Percentiles rank a stretch among this genome's conserved stretches.
Conservation (phyloP, 2,797 vertebrate species). For the Melanotaenia trifasciata region DNA sequence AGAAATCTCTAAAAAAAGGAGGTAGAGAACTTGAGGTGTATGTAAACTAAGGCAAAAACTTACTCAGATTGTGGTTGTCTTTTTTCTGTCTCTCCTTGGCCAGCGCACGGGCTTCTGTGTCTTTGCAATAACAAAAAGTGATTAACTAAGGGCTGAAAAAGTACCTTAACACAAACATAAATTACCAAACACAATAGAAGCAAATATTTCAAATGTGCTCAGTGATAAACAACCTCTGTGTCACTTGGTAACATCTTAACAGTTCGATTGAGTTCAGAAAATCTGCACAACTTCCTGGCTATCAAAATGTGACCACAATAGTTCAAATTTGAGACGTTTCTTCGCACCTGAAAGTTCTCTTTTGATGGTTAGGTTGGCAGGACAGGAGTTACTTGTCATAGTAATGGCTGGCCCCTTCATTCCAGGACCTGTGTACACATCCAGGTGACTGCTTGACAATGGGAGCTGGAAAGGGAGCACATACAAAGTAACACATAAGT, state of each 20-base stretch:
- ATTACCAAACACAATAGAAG: not conserved
- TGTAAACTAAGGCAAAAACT: constrained; percentile 66
- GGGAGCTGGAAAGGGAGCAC: constrained; percentile 86
- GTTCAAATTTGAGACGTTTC: not conserved
- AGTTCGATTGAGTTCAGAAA: not conserved
- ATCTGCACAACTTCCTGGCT: not conserved
- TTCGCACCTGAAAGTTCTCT: constrained; percentile 90
- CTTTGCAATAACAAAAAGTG: constrained; percentile 82
- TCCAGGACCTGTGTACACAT: constrained; percentile 92
- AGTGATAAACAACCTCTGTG: not conserved
- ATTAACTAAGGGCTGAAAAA: constrained; percentile 59
- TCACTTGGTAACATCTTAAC: not conserved
- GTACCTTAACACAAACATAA: not conserved
- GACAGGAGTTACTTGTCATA: constrained; percentile 98
- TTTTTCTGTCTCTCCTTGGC: constrained; percentile 99
- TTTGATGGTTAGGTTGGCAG: constrained; percentile 94
- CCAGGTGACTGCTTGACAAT: constrained; percentile 95
- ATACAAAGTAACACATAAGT: constrained; percentile 24
- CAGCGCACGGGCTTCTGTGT: constrained; percentile 91
- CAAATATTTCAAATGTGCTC: constrained; percentile 7
- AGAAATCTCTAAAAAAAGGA: constrained; percentile 1
- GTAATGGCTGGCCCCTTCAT: constrained; percentile 90
- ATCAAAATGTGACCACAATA: not conserved
- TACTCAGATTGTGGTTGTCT: constrained; percentile 99
- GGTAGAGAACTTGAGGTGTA: not conserved